These are phyloP conservation scores for Octodon degus DNA, from an alignment of 2,113 vertebrate species.

Conservation along the genomic window DNA sequence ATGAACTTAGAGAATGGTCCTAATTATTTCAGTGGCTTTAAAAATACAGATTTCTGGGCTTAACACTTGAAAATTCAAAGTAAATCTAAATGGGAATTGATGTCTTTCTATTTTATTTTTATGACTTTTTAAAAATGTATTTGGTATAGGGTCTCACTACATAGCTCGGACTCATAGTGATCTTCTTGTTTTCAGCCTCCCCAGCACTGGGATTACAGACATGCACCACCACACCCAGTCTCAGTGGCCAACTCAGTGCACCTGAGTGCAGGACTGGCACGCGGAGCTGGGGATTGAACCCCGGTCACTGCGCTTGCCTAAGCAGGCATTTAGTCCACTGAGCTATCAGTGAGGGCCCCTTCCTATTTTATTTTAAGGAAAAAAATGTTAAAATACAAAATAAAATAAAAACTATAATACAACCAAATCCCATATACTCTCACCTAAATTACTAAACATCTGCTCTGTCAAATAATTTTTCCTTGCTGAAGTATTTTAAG, in stretches of 20 bases:
- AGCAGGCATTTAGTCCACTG: too few relatives aligned
- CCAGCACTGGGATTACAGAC: too few relatives aligned
- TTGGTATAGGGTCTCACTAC: too few relatives aligned
- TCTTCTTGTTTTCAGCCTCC: too few relatives aligned
- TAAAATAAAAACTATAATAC: neutral
- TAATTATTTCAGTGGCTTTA: neutral
- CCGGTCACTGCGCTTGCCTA: too few relatives aligned
- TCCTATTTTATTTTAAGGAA: neutral
- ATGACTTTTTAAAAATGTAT: too few relatives aligned
- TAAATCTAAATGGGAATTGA: neutral
- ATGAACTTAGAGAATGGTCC: neutral
- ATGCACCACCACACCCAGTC: too few relatives aligned
- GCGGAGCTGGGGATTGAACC: too few relatives aligned
- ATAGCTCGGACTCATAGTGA: too few relatives aligned
- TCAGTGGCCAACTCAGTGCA: too few relatives aligned
- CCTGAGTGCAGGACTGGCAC: too few relatives aligned
- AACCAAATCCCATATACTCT: neutral
- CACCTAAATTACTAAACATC: neutral
- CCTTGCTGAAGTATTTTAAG: neutral
- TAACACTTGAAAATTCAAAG: slow-evolving; percentile 29
- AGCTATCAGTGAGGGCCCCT: neutral
- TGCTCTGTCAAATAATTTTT: neutral
- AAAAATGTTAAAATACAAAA: neutral
- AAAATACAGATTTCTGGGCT: neutral
- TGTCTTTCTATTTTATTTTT: neutral